Evolutionary conservation across 2,888 invertebrate species (phyloP).

Genomic region (Lathronympha strigana): DNA sequence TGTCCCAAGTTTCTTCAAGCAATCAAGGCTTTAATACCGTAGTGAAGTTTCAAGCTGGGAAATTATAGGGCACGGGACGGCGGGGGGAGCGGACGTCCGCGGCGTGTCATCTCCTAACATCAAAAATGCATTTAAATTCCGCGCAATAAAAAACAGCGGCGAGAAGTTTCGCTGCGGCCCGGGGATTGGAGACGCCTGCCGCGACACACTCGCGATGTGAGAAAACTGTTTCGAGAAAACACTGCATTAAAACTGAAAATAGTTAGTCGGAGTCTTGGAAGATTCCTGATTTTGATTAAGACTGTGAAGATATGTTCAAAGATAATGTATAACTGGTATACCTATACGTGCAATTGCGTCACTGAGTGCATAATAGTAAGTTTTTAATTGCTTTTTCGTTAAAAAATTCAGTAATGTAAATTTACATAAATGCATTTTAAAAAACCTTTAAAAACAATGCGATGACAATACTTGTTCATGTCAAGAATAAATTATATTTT

Average conservation of each 20-base stretch:
- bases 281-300: slow-evolving; percentile 3
- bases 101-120: slow-evolving; percentile 85
- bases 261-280: slow-evolving; percentile 15
- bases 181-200: slow-evolving; percentile 72
- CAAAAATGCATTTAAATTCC: slow-evolving; percentile 85
- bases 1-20: slow-evolving; percentile 84
- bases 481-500: slow-evolving; percentile 15
- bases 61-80: slow-evolving; percentile 78
- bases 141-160: slow-evolving; percentile 84
- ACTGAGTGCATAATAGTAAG: background rate
- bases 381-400: background rate
- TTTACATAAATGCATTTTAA: background rate
- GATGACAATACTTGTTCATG: slow-evolving; percentile 16
- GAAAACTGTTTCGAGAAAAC: slow-evolving; percentile 39
- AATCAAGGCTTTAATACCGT: slow-evolving; percentile 84
- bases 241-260: slow-evolving; percentile 20
- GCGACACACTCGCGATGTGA: slow-evolving; percentile 61
- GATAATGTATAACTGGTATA: too few species aligned
- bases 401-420: background rate
- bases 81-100: slow-evolving; percentile 76
- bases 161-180: slow-evolving; percentile 79
- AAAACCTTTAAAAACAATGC: slow-evolving; percentile 9
- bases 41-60: slow-evolving; percentile 84
- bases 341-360: too few species aligned
- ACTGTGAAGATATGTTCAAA: background rate